These are phyloP conservation scores for Cecidostiba fungosa DNA, from an alignment of 2,888 invertebrate species.

Conservation along the genomic window DNA sequence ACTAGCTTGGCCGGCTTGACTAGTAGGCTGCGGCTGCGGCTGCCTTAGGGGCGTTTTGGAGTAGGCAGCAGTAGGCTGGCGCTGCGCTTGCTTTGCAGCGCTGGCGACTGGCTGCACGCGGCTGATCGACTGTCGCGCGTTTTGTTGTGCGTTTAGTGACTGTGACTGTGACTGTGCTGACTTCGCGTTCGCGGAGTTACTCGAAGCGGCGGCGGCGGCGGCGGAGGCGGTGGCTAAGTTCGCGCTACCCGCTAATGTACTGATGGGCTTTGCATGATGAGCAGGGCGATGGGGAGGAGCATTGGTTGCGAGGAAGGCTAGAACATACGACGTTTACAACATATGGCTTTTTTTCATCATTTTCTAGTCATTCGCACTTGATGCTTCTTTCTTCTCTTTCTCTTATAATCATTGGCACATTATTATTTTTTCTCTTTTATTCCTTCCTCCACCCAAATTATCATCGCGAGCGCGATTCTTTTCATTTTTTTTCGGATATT, in stretches of 20 bases:
- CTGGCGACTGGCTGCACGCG: conserved; percentile 71
- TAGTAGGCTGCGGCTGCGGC: conserved; percentile 68
- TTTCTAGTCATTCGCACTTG: conserved; percentile 40
- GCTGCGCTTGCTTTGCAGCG: conserved; percentile 59
- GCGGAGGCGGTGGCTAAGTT: conserved; percentile 62
- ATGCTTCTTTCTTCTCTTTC: conserved; percentile 41
- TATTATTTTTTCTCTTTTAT: conserved; percentile 30
- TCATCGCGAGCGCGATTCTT: conserved; percentile 3
- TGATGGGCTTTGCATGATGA: conserved; percentile 77
- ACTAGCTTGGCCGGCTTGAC: conserved; percentile 77
- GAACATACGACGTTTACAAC: conserved; percentile 78
- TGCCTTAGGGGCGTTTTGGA: conserved; percentile 62
- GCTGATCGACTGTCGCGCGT: conserved; percentile 32
- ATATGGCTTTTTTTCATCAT: not conserved
- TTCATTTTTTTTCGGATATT: not conserved
- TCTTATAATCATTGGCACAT: not conserved
- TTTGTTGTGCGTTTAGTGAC: conserved; percentile 51
- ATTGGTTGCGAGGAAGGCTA: conserved; percentile 89
- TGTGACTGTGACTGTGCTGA: conserved; percentile 45
- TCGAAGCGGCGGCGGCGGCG: conserved; percentile 62
- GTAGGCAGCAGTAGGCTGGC: conserved; percentile 75
- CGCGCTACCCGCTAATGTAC: conserved; percentile 64
- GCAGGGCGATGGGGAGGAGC: conserved; percentile 84
- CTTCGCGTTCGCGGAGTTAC: conserved; percentile 36
- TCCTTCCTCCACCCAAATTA: conserved; percentile 30